Conservation (phyloP, 2,797 vertebrate species). For the Crenuchus spilurus region DNA sequence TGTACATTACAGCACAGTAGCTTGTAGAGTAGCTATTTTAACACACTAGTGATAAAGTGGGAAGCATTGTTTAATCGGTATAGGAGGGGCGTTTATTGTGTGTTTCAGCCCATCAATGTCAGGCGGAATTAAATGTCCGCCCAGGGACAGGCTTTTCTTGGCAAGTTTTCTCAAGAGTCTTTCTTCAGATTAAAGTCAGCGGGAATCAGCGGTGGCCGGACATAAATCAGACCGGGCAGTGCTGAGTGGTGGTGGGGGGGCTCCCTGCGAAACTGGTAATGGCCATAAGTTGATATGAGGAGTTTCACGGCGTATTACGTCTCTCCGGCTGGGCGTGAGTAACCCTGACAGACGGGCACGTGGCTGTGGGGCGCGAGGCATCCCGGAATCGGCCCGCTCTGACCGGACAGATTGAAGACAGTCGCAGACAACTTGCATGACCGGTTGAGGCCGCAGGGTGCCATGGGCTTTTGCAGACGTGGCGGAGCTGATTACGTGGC, state of each 20-base stretch:
- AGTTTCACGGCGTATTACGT: slow-evolving; percentile 49
- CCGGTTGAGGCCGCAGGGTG: slow-evolving; percentile 40
- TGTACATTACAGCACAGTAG: neutral
- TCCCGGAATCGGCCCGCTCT: slow-evolving; percentile 45
- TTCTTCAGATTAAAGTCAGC: slow-evolving; percentile 59
- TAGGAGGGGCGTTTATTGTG: slow-evolving; percentile 41
- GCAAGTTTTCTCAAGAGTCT: slow-evolving; percentile 54
- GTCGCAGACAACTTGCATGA: slow-evolving; percentile 22
- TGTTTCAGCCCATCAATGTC: slow-evolving; percentile 54
- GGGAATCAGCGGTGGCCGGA: slow-evolving; percentile 45
- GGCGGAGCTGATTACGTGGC: slow-evolving; percentile 36
- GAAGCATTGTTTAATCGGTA: slow-evolving; percentile 49
- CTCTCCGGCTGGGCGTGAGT: slow-evolving; percentile 37
- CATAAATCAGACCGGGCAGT: slow-evolving; percentile 52
- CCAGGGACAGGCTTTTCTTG: slow-evolving; percentile 45
- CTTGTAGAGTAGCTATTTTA: too few species aligned
- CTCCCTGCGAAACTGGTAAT: slow-evolving; percentile 47
- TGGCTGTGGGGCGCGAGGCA: slow-evolving; percentile 38
- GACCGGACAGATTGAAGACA: slow-evolving; percentile 51
- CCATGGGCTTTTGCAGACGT: slow-evolving; percentile 45
- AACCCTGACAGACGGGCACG: slow-evolving; percentile 47
- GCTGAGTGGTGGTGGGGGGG: slow-evolving; percentile 22
- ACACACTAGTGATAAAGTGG: neutral
- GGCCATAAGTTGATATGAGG: slow-evolving; percentile 51
- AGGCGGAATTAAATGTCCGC: slow-evolving; percentile 49